These are phyloP conservation scores for Caenorhabditis sinica DNA, from an alignment of 2,888 invertebrate genomes.

Conservation along the genomic window DNA sequence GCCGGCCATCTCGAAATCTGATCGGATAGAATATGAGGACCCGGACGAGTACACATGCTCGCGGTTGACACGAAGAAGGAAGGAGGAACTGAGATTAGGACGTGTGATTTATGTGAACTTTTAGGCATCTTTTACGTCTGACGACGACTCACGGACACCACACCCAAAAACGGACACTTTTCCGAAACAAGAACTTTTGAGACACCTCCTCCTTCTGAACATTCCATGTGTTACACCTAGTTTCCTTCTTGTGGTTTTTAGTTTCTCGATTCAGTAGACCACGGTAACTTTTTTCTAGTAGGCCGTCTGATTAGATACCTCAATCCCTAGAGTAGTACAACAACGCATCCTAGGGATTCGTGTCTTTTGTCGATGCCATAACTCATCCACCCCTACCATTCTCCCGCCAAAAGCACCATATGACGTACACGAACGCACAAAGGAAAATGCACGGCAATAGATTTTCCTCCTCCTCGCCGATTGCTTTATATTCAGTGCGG, in stretches of 20 bases:
- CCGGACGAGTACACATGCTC: conserved; percentile 24
- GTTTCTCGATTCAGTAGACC: no score
- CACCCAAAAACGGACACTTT: conserved; percentile 32
- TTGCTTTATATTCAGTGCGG: conserved; percentile 26
- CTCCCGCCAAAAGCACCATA: conserved; percentile 58
- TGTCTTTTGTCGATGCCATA: conserved; percentile 61
- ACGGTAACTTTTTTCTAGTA: no score
- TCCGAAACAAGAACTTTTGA: background rate
- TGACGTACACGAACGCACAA: conserved; percentile 47
- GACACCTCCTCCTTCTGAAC: background rate
- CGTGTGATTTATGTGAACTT: conserved; percentile 64
- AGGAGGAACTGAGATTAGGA: conserved; percentile 58
- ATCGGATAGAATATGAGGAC: conserved; percentile 64
- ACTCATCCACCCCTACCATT: conserved; percentile 51
- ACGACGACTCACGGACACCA: conserved; percentile 25
- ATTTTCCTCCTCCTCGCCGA: conserved; percentile 5
- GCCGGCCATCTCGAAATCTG: conserved; percentile 45
- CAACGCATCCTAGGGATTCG: conserved; percentile 31
- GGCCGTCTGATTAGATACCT: no score
- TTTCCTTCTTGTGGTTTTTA: background rate
- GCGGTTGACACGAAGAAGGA: conserved; percentile 18
- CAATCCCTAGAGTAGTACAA: conserved; percentile 2
- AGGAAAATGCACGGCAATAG: conserved; percentile 18
- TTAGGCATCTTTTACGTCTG: conserved; percentile 23
- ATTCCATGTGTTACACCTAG: background rate